Percentiles rank a stretch among this genome's conserved stretches.
Conservation (phyloP, 2,888 invertebrate species). For the Meloe dianella region DNA sequence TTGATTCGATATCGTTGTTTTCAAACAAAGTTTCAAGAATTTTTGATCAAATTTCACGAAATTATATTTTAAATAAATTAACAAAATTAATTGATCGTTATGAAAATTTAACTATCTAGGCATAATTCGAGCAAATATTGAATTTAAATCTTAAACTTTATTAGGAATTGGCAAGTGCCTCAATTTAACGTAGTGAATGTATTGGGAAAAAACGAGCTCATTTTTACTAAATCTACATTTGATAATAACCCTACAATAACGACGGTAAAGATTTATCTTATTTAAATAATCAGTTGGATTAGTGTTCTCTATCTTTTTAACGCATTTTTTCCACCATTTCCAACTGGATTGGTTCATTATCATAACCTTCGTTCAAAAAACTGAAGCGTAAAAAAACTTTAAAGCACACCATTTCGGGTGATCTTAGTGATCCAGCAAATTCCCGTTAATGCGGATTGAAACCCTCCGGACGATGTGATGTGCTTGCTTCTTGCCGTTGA, state of each 20-base stretch:
- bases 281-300: slow-evolving; percentile 4
- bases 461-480: slow-evolving; percentile 17
- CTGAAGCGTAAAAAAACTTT: slow-evolving; percentile 46
- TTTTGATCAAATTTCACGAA: neutral
- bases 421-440: slow-evolving; percentile 51
- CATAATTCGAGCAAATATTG: neutral
- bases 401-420: slow-evolving; percentile 36
- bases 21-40: neutral
- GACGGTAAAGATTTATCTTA: neutral
- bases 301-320: neutral
- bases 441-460: slow-evolving; percentile 47
- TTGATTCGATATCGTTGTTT: slow-evolving; percentile 3
- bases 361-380: slow-evolving; percentile 51
- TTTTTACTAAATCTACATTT: neutral
- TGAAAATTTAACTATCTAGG: neutral
- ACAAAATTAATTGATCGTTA: neutral
- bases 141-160: neutral
- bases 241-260: neutral
- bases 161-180: no score
- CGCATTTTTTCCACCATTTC: slow-evolving; percentile 13
- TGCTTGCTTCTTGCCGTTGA: slow-evolving; percentile 15
- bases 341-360: slow-evolving; percentile 43
- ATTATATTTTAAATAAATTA: neutral
- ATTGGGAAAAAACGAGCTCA: no score
- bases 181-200: no score